Base-by-base conservation (phyloP, 1,140 invertebrate species). In the Drosophila paulistorum region DNA sequence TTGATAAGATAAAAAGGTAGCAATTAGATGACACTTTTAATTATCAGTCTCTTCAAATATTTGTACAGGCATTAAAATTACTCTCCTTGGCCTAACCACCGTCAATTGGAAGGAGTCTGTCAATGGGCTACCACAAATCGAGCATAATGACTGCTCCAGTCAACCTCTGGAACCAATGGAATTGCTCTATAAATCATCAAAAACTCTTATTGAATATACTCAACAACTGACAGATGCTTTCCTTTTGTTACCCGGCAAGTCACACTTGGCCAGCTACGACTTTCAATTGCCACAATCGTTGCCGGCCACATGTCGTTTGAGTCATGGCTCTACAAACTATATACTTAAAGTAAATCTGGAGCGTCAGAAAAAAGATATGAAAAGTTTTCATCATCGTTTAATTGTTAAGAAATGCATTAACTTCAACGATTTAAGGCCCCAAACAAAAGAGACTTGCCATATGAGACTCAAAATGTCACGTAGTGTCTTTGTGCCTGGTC, bases 401-500 rank as follows among this genome's bases (percentile, higher is more conserved):
- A 59, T 69, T 9, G 57, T 90, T 1, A 74, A 63, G 42, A 81
- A 65, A 4, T 60, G 68, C 23, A 54, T 83, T 35, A 78, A 87
- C 13, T 64, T 90, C 0, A 30, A 1, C 1, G 69, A 79, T 3
- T 51, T 77, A 4, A 41, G 13, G 7, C 76, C 83, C 0, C 71
- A 68, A n/a, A 7, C 3, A 3, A 42, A 35, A 17, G 59, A 68
- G 6, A 48, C 17, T 1, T 14, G 26, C 4, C 11, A 14, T 0
- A 41, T 79, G 13, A 13, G 26, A 0, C 73, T 90, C 0, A 37
- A 7, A 5, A n/a, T 89, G 7, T 45, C 74, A 0, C 84, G 87
- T 33, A 89, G 72, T 68, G 67, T 81, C 10, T 90, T 69, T 61
- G 87, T 81, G 42, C 87, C 87, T 0, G 87, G 87, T 0, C 87